phyloP scores from a whole-genome alignment of 2,113 vertebrate genomes.

The Merops nubicus region DNA sequence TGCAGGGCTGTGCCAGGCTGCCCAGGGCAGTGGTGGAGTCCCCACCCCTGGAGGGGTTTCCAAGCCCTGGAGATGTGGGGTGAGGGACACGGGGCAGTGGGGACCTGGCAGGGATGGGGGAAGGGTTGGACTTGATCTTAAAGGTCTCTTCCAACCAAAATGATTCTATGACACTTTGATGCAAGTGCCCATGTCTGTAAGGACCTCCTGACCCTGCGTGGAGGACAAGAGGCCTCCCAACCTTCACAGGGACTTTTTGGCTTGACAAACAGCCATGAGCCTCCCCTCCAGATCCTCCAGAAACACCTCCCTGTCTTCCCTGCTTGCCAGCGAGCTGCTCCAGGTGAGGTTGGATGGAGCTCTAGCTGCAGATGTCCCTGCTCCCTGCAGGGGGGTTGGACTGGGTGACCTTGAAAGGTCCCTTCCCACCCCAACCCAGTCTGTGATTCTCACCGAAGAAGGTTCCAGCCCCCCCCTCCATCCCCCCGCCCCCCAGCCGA shows the following conservation, averaged over 20 bases:
- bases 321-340: not conserved
- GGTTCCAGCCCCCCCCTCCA: accelerated
- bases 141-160: no score
- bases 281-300: not conserved
- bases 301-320: accelerated
- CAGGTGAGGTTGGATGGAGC: not conserved
- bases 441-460: accelerated
- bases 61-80: no score
- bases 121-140: no score
- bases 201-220: not conserved
- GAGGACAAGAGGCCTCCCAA: not conserved
- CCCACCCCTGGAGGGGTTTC: no score
- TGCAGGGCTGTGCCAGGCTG: no score
- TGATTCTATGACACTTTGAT: not conserved
- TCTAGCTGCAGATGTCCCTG: not conserved
- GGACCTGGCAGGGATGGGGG: no score
- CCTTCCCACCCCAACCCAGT: not conserved
- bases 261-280: accelerated
- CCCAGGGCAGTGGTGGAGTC: no score
- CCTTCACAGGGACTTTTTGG: not conserved
- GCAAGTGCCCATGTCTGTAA: accelerated
- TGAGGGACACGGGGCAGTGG: no score
- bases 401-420: not conserved
- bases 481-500: no score
- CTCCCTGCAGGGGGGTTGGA: not conserved